Conservation (phyloP, 2,113 vertebrate genomes). For the Calypte anna region DNA sequence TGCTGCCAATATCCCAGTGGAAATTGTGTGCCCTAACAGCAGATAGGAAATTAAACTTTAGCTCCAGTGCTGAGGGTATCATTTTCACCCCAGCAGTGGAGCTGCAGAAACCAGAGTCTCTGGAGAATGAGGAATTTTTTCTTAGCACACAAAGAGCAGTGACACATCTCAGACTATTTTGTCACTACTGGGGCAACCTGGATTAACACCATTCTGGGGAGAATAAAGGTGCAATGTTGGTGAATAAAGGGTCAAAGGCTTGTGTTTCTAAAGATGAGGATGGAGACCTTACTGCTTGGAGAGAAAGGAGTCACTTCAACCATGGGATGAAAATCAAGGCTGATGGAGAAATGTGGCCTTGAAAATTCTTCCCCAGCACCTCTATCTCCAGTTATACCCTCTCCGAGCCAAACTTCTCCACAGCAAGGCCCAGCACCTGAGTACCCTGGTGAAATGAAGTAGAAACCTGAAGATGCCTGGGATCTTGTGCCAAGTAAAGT, state of each 20-base stretch:
- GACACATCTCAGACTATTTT: background rate
- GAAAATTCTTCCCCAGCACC: background rate
- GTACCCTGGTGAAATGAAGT: background rate
- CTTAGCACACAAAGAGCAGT: background rate
- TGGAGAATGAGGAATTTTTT: conserved; percentile 23
- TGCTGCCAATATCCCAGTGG: conserved; percentile 54
- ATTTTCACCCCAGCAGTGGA: conserved; percentile 24
- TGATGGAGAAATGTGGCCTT: conserved; percentile 1
- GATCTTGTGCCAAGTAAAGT: background rate
- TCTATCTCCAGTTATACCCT: background rate
- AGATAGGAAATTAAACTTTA: conserved; percentile 65
- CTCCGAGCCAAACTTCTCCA: background rate
- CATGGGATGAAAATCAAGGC: background rate
- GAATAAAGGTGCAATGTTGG: background rate
- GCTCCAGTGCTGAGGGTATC: conserved; percentile 24
- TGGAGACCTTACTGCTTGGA: background rate
- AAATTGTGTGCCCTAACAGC: conserved; percentile 56
- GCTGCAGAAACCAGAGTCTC: conserved; percentile 21
- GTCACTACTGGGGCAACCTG: background rate
- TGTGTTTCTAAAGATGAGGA: background rate
- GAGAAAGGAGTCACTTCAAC: background rate
- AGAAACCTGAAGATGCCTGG: background rate
- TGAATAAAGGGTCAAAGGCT: background rate
- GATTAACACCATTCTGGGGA: background rate
- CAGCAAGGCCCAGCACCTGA: background rate